Conservation (phyloP, 92 coral and sea anemone species). For the Palythoa heliodiscus region DNA sequence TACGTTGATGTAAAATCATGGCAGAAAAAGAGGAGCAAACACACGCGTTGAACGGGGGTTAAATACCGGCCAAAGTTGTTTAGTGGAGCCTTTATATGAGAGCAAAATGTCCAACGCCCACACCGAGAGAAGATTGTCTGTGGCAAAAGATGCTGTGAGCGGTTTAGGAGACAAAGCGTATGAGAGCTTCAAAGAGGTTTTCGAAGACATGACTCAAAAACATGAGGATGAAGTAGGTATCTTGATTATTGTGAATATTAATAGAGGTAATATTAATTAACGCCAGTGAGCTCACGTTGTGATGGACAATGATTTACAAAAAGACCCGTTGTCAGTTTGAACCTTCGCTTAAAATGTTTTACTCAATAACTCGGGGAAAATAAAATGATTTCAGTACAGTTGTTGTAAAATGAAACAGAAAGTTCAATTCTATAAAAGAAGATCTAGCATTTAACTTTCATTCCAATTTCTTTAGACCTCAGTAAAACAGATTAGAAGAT, state of each 20-base stretch:
- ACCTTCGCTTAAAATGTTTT: too few species aligned
- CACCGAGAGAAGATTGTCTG: slow-evolving; percentile 48
- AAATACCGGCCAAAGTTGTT: not conserved
- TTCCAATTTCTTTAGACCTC: too few species aligned
- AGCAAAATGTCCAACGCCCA: not conserved
- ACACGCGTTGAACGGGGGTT: not conserved
- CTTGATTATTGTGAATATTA: not conserved
- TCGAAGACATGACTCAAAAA: slow-evolving; percentile 60
- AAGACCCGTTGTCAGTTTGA: too few species aligned
- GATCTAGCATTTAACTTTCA: too few species aligned
- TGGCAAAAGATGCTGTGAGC: slow-evolving; percentile 60
- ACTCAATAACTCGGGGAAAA: not conserved
- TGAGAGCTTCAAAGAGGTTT: slow-evolving; percentile 58
- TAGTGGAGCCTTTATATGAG: not conserved
- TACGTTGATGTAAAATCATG: not conserved
- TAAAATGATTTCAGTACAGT: not conserved
- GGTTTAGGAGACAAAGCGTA: slow-evolving; percentile 69
- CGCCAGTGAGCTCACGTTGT: not conserved
- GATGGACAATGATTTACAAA: not conserved
- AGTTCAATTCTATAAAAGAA: not conserved
- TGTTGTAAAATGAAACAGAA: not conserved
- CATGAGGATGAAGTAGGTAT: slow-evolving; percentile 57
- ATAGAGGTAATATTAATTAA: not conserved
- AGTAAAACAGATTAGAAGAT: too few species aligned
- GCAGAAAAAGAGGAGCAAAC: not conserved